Conservation (phyloP, 2,888 invertebrate genomes). For the Tiliacea aurago region DNA sequence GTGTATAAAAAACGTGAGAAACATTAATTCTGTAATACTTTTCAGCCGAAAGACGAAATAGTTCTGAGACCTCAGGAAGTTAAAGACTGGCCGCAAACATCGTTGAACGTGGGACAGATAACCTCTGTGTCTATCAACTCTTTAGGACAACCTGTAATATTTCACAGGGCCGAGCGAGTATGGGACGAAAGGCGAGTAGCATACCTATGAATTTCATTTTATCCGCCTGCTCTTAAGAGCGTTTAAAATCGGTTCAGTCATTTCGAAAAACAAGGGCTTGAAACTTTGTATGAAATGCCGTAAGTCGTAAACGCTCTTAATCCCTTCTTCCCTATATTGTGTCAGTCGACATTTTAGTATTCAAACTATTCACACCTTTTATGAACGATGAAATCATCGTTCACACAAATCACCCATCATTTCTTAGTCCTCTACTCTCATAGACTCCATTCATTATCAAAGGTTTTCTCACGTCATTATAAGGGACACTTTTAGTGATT, state of each 20-base stretch:
- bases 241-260: too few relatives aligned
- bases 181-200: constrained; percentile 93
- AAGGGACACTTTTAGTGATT: too few relatives aligned
- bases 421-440: neutral
- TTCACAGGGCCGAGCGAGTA: constrained; percentile 94
- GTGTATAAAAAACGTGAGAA: neutral
- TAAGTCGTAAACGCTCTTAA: too few relatives aligned
- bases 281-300: too few relatives aligned
- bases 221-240: too few relatives aligned
- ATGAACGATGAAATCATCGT: too few relatives aligned
- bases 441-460: neutral
- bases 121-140: constrained; percentile 96
- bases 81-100: constrained; percentile 91
- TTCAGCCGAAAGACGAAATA: constrained; percentile 86
- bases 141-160: constrained; percentile 94
- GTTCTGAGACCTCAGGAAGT: constrained; percentile 92
- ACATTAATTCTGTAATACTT: constrained; percentile 4
- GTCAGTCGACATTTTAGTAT: neutral
- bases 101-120: constrained; percentile 94
- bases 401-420: neutral
- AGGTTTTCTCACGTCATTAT: neutral
- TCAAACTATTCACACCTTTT: neutral
- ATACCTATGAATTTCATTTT: neutral
- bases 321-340: neutral
- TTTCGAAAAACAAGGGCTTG: too few relatives aligned